phyloP scores from a whole-genome alignment of 1,140 invertebrate genomes.

The Drusus annulatus region DNA sequence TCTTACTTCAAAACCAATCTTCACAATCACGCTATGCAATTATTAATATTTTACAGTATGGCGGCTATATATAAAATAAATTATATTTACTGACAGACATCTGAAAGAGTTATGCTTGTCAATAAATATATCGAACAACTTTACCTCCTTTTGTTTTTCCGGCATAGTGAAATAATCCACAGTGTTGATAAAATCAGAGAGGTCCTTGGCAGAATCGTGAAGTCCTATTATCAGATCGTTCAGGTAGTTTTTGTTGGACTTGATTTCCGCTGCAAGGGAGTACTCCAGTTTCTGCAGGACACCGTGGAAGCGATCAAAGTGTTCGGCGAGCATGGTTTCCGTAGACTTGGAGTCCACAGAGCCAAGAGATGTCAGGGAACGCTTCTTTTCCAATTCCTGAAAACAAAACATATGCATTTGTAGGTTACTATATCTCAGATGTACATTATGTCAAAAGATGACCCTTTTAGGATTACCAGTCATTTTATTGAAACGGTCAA shows the following conservation, averaged over 20 bases:
- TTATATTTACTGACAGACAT: too few species aligned
- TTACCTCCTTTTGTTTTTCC: slow-evolving; percentile 3
- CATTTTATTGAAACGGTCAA: too few species aligned
- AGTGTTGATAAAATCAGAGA: slow-evolving; percentile 60
- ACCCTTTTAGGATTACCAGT: too few species aligned
- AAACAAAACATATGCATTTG: not conserved
- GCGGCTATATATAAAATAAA: too few species aligned
- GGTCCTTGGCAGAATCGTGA: slow-evolving; percentile 64
- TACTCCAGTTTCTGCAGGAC: slow-evolving; percentile 7
- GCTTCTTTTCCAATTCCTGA: slow-evolving; percentile 32
- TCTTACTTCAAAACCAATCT: too few species aligned
- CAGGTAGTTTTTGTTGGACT: slow-evolving; percentile 62
- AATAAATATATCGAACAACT: too few species aligned
- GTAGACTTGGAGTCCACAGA: not conserved
- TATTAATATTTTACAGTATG: too few species aligned
- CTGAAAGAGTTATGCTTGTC: too few species aligned
- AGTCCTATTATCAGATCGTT: slow-evolving; percentile 64
- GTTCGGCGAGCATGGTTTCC: slow-evolving; percentile 1
- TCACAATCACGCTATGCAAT: too few species aligned
- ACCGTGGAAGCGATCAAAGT: slow-evolving; percentile 4
- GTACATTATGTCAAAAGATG: too few species aligned
- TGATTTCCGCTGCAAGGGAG: slow-evolving; percentile 56
- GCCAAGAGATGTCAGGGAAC: not conserved
- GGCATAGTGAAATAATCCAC: slow-evolving; percentile 60
- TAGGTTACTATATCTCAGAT: too few species aligned